Base-by-base conservation (phyloP, 2,113 vertebrate species). In the Lethenteron camtschaticum region DNA sequence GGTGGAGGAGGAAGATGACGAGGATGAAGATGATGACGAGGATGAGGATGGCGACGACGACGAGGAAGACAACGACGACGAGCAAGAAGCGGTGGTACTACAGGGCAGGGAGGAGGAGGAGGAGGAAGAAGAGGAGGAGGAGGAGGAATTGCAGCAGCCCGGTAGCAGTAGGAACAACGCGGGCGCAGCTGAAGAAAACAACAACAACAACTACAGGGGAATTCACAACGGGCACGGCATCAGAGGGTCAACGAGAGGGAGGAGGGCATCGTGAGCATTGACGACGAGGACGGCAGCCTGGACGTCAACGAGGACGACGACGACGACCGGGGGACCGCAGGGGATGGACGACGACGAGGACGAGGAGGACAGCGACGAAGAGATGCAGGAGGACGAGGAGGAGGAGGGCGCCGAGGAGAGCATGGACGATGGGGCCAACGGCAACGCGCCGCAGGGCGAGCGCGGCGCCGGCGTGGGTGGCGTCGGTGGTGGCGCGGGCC, bases 1-100 rank as follows among this genome's bases (percentile, higher is more conserved):
- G 24, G 63, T 66, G n/a, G 63, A 66, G 63, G 63, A 66, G 24
- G 63, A 66, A 66, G 63, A 66, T 9, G 63, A 66, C 24, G 63
- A 66, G 2, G 63, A 11, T 16, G 63, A 66, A 8, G 63, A 66
- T 8, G 8, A 8, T 9, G 10, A 66, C 24, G 63, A 11, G 2
- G 63, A 66, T 4, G 59, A 63, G 59, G 13, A 13, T 13, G 59
- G 16, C 16, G 59, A 63, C n/a, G 63, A 66, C 9, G 63, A 66
- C n/a, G 63, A 24, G 24, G 63, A 9, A 24, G 63, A 66, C n/a
- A 24, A 66, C 24, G 8, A 66, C 24, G n/a, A 66, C 2, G 63
- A 24, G 63, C n/a, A 66, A 16, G 63, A n/a, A 16, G 63, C n/a
- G 9, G 63, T 66, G 63, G 63, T 16, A 24, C n/a, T 16, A 9